Conservation (phyloP, 1,140 invertebrate genomes). For the Telenomus remus region DNA sequence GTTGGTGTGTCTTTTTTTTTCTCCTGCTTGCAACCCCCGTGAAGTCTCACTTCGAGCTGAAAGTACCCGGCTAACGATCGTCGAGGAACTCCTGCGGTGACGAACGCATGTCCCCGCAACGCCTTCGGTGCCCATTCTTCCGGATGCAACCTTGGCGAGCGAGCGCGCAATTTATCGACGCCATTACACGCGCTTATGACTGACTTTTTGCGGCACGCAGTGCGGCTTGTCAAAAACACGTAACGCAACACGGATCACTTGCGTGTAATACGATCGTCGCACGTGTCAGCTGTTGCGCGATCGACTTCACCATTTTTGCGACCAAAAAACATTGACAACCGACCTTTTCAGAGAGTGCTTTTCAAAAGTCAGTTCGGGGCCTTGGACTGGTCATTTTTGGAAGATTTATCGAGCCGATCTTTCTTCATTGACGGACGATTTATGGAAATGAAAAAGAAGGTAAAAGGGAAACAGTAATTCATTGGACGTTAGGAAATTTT, state of each 20-base stretch:
- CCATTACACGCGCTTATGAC: constrained; percentile 16
- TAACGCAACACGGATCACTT: constrained; percentile 32
- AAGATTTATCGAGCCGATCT: constrained; percentile 25
- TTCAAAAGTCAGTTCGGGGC: not conserved
- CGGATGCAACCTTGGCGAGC: constrained; percentile 25
- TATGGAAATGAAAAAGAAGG: constrained; percentile 35
- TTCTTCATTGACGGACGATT: constrained; percentile 34
- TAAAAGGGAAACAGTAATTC: constrained; percentile 20
- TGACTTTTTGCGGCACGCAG: constrained; percentile 17
- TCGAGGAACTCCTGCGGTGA: constrained; percentile 36
- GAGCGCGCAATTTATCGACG: constrained; percentile 28
- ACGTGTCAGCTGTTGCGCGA: constrained; percentile 19
- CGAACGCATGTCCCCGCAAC: constrained; percentile 33
- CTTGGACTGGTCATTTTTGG: constrained; percentile 23
- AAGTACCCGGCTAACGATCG: constrained; percentile 46
- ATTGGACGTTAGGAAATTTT: constrained; percentile 12
- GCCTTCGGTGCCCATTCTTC: constrained; percentile 33
- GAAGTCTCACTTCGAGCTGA: constrained; percentile 28
- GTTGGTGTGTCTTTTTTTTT: too few species aligned
- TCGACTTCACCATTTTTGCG: constrained; percentile 3
- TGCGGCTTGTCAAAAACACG: constrained; percentile 24
- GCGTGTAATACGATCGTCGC: constrained; percentile 37
- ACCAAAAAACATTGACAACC: constrained; percentile 11
- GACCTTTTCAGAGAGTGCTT: too few species aligned
- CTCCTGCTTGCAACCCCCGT: constrained; percentile 29